Evolutionary conservation across 2,888 invertebrate genomes (phyloP).

Genomic region (Amiota minor): DNA sequence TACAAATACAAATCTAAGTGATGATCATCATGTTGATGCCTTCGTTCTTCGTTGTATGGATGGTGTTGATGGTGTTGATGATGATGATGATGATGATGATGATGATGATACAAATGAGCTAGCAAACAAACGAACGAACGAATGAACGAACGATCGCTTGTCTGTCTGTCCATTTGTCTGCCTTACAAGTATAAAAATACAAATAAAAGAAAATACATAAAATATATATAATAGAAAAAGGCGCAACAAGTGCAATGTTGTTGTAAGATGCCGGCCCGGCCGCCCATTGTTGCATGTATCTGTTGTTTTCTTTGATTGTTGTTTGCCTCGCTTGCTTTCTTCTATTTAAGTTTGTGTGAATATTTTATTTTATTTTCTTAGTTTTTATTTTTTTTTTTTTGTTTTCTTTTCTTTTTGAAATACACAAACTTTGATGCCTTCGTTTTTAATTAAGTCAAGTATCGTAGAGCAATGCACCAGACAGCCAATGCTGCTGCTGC

Average conservation of each 20-base stretch:
- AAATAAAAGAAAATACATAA: no score
- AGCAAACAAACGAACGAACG: background rate
- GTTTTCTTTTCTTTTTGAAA: background rate
- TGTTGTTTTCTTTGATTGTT: background rate
- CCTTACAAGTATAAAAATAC: no score
- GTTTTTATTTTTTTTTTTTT: background rate
- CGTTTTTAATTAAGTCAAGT: conserved; percentile 68
- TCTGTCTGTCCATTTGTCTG: conserved; percentile 1
- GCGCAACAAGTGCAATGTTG: conserved; percentile 19
- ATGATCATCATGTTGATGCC: no score
- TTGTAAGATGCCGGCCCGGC: background rate
- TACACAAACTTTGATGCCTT: conserved; percentile 42
- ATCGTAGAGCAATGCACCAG: conserved; percentile 38
- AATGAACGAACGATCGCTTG: background rate
- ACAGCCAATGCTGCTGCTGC: conserved; percentile 54
- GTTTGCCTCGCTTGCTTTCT: background rate
- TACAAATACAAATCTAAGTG: background rate
- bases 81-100: no score
- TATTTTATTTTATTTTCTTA: background rate
- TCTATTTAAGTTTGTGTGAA: background rate
- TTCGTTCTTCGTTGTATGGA: no score
- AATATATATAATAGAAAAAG: background rate
- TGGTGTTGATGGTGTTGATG: no score
- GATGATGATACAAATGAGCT: no score
- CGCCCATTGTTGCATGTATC: background rate